Conservation (phyloP, 2,797 vertebrate species). For the Hoplostethus atlanticus region DNA sequence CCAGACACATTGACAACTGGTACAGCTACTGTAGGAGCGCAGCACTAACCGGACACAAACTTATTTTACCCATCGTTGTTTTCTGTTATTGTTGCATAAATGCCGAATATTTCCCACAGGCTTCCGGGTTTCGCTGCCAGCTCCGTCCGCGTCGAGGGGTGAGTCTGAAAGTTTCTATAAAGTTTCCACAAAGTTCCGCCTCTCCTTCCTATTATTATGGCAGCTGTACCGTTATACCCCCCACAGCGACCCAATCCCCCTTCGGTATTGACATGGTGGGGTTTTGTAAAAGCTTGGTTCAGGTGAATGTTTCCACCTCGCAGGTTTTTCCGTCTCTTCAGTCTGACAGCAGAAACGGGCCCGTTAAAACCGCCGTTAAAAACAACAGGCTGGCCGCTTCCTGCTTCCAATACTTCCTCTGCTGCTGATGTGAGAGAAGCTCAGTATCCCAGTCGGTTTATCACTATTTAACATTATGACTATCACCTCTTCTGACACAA, state of each 20-base stretch:
- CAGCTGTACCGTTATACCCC: conserved; percentile 66
- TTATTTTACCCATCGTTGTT: not conserved
- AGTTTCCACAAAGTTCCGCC: not conserved
- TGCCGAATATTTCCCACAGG: conserved; percentile 33
- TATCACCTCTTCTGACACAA: not conserved
- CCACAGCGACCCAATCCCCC: fast-evolving
- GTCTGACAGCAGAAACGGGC: not conserved
- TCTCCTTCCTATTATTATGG: conserved; percentile 24
- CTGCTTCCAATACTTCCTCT: conserved; percentile 79
- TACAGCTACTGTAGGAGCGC: too few species aligned
- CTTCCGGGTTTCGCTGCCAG: conserved; percentile 26
- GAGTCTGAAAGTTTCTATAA: conserved; percentile 30
- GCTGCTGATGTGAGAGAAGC: conserved; percentile 50
- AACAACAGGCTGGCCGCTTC: conserved; percentile 63
- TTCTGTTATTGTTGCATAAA: conserved; percentile 44
- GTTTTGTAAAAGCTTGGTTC: not conserved
- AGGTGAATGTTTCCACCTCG: too few species aligned
- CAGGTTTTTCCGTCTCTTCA: not conserved
- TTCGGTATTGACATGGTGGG: too few species aligned
- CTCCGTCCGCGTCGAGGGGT: conserved; percentile 57
- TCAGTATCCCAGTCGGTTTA: conserved; percentile 4
- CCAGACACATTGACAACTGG: too few species aligned
- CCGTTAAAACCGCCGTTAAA: not conserved
- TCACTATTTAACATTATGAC: too few species aligned
- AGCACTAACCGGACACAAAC: not conserved